Evolutionary conservation across 2,113 vertebrate species (phyloP).

Genomic region (Corynorhinus townsendii): DNA sequence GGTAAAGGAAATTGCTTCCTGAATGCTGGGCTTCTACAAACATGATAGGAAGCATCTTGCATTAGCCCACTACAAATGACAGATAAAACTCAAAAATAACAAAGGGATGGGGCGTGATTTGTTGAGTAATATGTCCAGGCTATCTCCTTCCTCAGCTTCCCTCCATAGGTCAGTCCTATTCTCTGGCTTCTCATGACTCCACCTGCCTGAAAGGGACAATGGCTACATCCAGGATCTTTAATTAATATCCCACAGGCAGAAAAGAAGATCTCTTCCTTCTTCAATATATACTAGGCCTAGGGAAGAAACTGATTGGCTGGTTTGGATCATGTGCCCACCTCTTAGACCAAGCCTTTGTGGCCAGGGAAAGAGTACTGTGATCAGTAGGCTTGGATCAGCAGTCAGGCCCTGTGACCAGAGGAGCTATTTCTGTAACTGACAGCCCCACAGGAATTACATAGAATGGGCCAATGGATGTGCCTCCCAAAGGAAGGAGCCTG

Average conservation of each 20-base stretch:
- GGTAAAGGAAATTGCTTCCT: background rate
- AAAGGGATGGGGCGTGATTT: background rate
- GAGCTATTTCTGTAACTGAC: background rate
- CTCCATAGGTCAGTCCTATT: background rate
- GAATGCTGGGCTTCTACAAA: background rate
- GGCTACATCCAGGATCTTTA: background rate
- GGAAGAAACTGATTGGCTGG: background rate
- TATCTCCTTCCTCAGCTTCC: background rate
- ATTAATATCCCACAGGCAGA: background rate
- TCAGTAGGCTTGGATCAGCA: background rate
- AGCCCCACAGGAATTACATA: background rate
- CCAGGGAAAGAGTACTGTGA: background rate
- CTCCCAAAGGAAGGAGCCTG: background rate
- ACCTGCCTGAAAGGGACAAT: background rate
- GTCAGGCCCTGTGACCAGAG: background rate
- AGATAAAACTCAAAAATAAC: background rate
- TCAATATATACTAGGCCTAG: background rate
- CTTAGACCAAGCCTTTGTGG: background rate
- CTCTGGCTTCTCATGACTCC: background rate
- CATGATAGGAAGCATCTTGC: background rate
- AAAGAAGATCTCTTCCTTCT: background rate
- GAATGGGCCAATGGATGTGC: background rate
- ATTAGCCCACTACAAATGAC: background rate
- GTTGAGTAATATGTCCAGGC: background rate
- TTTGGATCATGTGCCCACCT: background rate